Base-by-base conservation (phyloP, 2,797 vertebrate genomes). In the Cuculus canorus region DNA sequence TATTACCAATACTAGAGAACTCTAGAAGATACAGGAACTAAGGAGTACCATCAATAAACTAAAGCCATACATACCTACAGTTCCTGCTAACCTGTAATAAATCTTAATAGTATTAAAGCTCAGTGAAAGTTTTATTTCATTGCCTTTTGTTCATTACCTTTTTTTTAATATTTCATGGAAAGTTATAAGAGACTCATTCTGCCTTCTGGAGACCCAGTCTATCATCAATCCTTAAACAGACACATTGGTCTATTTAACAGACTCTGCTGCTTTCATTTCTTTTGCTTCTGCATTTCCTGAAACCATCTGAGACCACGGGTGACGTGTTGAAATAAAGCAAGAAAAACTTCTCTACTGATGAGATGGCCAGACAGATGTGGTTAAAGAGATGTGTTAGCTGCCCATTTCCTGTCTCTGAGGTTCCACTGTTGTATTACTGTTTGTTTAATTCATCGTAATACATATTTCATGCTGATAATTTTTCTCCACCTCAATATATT, bases 101-200 rank as follows among this genome's bases (percentile, higher is more conserved):
- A 94, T 81, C 37, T 78, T 91, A 86, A 72, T 15, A 48, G 13
- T 60, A 86, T 69, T 71, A 82, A 88, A 95, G 32, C 52, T 90
- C 8, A 16, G 10, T 8, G 24, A 10, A 85, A 69, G 81, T 80
- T 0, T 22, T 43, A 82, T 64, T 86, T 73, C 3, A 57, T 90
- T 92, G 83, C 9, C 28, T 78, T 91, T 82, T 71, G 12, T 65
- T 77, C 23, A 13, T 15, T 61, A 15, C 37, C 8, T 33, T 77
- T 63, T 68, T 85, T 68, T 66, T 66, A 60, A 39, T 16, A 64
- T 89, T 72, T 68, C 24, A 30, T 57, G 39, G 48, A 78, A 91
- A 63, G n/a, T 73, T 61, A 53, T 35, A 45, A 80, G 63, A 70
- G 14, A 71, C 13, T 48, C 5, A 3, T 68, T 50, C n/a, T 9